Evolutionary conservation across 2,888 invertebrate species (phyloP).

Genomic region (Scelioninae gen. 2): DNA sequence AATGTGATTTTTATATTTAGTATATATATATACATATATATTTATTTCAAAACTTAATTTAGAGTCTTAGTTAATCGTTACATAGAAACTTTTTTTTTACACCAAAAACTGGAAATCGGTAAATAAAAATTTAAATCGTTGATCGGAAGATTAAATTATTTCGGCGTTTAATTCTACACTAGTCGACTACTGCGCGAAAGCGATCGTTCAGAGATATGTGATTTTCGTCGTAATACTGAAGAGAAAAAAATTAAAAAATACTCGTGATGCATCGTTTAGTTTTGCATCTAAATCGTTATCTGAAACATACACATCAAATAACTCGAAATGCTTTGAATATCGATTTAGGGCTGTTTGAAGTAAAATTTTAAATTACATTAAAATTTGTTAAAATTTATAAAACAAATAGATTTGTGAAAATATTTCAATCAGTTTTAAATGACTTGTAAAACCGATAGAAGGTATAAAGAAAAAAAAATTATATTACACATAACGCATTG

Average conservation of each 20-base stretch:
- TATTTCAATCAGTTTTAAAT: no score
- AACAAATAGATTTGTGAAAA: no score
- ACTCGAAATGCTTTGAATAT: slow-evolving; percentile 10
- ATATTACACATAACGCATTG: no score
- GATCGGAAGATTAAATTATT: slow-evolving; percentile 37
- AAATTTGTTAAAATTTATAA: no score
- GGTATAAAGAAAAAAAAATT: no score
- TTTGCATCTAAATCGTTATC: slow-evolving; percentile 20
- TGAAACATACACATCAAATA: slow-evolving; percentile 26
- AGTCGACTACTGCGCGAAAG: slow-evolving; percentile 29
- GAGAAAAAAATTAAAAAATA: slow-evolving; percentile 1
- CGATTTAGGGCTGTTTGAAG: neutral
- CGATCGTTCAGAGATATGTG: slow-evolving; percentile 28
- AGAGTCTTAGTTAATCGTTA: no score
- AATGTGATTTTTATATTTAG: no score
- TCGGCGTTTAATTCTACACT: slow-evolving; percentile 11
- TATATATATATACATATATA: no score
- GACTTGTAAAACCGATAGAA: no score
- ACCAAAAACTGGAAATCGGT: neutral
- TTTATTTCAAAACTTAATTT: no score
- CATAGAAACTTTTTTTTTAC: neutral
- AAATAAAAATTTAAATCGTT: slow-evolving; percentile 9
- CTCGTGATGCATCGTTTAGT: slow-evolving; percentile 12
- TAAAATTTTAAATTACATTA: neutral
- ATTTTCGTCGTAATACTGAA: slow-evolving; percentile 8